phyloP scores from a whole-genome alignment of 2,113 vertebrate genomes.

The Tyrannus savana region DNA sequence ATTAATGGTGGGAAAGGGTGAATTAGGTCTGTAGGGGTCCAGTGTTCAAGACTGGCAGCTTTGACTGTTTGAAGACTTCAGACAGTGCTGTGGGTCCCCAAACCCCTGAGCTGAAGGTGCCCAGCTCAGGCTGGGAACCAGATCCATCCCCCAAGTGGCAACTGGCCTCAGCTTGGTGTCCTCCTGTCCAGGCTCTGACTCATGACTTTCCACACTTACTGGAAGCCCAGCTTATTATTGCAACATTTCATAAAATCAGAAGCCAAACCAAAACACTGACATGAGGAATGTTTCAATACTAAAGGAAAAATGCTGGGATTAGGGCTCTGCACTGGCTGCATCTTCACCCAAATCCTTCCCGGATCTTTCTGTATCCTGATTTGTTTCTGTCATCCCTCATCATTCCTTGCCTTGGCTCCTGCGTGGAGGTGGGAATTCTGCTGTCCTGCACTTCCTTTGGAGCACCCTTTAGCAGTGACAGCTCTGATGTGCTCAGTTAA shows the following conservation, averaged over 20 bases:
- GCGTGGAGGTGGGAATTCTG: not conserved
- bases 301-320: not conserved
- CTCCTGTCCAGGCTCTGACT: constrained; percentile 47
- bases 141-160: not conserved
- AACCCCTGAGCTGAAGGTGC: not conserved
- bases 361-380: not conserved
- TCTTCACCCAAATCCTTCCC: not conserved
- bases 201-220: constrained; percentile 33
- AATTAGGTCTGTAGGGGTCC: not conserved
- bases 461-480: not conserved
- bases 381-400: not conserved
- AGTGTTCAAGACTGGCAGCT: not conserved
- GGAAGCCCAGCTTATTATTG: constrained; percentile 35
- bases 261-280: constrained; percentile 46
- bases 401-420: not conserved
- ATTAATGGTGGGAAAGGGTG: not conserved
- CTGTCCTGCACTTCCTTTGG: not conserved
- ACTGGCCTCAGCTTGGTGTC: not conserved
- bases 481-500: too few relatives aligned
- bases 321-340: not conserved
- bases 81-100: not conserved
- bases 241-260: not conserved
- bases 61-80: not conserved
- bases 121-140: not conserved
- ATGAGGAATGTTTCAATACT: not conserved